These are phyloP conservation scores for Ctenochaetus hawaiiensis DNA, from an alignment of 2,797 vertebrate species.

Conservation along the genomic window DNA sequence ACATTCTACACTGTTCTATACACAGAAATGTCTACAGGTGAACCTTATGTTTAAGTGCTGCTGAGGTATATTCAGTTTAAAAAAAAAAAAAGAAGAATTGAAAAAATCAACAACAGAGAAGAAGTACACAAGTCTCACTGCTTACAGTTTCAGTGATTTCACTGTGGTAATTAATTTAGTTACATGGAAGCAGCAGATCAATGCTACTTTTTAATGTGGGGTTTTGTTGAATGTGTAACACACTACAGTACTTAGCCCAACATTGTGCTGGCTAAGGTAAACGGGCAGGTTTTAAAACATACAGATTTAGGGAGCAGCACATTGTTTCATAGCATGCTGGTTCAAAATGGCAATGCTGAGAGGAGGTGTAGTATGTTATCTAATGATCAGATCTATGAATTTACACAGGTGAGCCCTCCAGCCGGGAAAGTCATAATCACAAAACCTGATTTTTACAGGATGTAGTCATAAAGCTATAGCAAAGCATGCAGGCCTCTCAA, in stretches of 20 bases:
- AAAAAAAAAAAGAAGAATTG: conserved; percentile 64
- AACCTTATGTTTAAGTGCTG: conserved; percentile 93
- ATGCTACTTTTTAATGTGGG: conserved; percentile 56
- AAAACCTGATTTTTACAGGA: conserved; percentile 67
- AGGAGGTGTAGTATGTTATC: conserved; percentile 38
- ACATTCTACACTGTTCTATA: conserved; percentile 92
- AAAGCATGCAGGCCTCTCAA: conserved; percentile 67
- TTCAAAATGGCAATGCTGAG: conserved; percentile 43
- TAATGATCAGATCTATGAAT: conserved; percentile 58
- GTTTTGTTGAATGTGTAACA: conserved; percentile 52
- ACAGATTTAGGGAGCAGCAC: conserved; percentile 48
- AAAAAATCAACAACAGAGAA: conserved; percentile 63
- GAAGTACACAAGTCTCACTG: conserved; percentile 61
- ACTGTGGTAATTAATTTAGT: conserved; percentile 34
- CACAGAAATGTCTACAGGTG: conserved; percentile 89
- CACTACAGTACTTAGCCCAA: conserved; percentile 36
- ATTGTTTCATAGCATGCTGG: conserved; percentile 54
- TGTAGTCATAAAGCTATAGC: conserved; percentile 77
- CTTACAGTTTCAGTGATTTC: conserved; percentile 55
- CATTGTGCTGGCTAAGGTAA: conserved; percentile 24
- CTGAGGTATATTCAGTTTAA: conserved; percentile 94
- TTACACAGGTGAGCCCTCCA: conserved; percentile 64
- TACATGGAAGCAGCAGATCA: conserved; percentile 49
- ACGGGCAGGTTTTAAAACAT: conserved; percentile 55
- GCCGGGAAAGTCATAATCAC: conserved; percentile 51